These are phyloP conservation scores for Melitaea athalia DNA, from an alignment of 2,888 invertebrate species.

Conservation along the genomic window DNA sequence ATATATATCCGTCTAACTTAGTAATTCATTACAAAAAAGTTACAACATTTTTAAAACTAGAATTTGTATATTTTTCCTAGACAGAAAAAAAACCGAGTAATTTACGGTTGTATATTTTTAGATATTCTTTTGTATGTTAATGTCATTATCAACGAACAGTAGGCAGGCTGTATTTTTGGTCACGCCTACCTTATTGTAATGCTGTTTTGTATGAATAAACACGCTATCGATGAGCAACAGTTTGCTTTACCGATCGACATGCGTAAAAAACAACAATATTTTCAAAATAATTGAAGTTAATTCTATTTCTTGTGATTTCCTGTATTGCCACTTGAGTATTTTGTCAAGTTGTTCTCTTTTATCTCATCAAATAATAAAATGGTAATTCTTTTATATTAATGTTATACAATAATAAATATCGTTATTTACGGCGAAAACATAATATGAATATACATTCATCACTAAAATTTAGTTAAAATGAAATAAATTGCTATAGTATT, in stretches of 20 bases:
- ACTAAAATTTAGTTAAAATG: neutral
- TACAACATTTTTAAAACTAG: too few relatives aligned
- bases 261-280: neutral
- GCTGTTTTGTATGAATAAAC: constrained; percentile 17
- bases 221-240: neutral
- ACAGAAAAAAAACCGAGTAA: neutral
- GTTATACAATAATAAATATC: too few relatives aligned
- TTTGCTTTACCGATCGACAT: constrained; percentile 4
- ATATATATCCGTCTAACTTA: too few relatives aligned
- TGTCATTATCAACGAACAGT: constrained; percentile 23
- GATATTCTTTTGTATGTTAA: constrained; percentile 26
- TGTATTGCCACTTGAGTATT: too few relatives aligned
- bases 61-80: neutral
- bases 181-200: constrained; percentile 26
- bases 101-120: neutral
- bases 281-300: neutral
- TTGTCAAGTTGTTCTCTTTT: too few relatives aligned
- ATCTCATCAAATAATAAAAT: too few relatives aligned
- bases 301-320: too few relatives aligned
- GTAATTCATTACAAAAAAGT: too few relatives aligned
- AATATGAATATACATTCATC: too few relatives aligned
- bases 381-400: too few relatives aligned
- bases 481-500: constrained; percentile 9
- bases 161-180: constrained; percentile 31
- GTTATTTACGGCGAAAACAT: too few relatives aligned